Percentiles rank a stretch among this genome's conserved stretches.
These are phyloP conservation scores for Megaustenia siamemsis DNA, from an alignment of 2,888 invertebrate species.

Conservation along the genomic window DNA sequence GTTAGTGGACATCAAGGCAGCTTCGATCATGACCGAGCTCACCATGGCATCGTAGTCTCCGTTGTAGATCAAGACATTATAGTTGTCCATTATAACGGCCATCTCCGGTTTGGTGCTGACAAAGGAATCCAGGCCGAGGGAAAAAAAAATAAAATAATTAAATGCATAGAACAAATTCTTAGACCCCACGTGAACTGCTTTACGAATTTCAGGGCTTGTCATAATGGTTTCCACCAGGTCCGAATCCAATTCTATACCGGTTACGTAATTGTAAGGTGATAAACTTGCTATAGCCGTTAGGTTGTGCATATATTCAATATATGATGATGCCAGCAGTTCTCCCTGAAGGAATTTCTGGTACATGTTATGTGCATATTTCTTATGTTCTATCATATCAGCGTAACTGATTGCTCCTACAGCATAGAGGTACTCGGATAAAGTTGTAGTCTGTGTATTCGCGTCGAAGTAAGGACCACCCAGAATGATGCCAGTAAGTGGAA, in stretches of 20 bases:
- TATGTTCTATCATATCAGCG: conserved; percentile 22
- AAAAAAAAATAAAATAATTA: background rate
- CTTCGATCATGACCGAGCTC: conserved; percentile 34
- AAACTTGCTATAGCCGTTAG: no score
- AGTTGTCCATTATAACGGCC: conserved; percentile 32
- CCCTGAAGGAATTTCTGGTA: conserved; percentile 38
- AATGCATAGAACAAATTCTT: background rate
- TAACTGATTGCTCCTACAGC: conserved; percentile 48
- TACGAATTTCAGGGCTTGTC: background rate
- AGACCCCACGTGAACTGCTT: conserved; percentile 27
- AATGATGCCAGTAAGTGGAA: conserved; percentile 75
- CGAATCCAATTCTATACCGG: background rate
- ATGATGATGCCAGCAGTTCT: background rate
- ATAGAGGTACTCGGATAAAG: conserved; percentile 49
- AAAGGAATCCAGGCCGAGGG: conserved; percentile 19
- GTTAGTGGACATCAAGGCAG: conserved; percentile 18
- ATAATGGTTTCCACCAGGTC: conserved; percentile 1
- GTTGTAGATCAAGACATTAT: conserved; percentile 43
- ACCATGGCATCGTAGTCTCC: conserved; percentile 45
- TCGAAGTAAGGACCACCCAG: conserved; percentile 78
- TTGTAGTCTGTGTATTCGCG: conserved; percentile 67
- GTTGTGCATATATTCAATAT: no score
- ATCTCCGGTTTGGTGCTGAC: conserved; percentile 39
- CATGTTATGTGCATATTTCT: conserved; percentile 39
- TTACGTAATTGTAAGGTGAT: conserved; percentile 32